Evolutionary conservation across 2,888 invertebrate species (phyloP).

Genomic region (Drosophila gaucha): DNA sequence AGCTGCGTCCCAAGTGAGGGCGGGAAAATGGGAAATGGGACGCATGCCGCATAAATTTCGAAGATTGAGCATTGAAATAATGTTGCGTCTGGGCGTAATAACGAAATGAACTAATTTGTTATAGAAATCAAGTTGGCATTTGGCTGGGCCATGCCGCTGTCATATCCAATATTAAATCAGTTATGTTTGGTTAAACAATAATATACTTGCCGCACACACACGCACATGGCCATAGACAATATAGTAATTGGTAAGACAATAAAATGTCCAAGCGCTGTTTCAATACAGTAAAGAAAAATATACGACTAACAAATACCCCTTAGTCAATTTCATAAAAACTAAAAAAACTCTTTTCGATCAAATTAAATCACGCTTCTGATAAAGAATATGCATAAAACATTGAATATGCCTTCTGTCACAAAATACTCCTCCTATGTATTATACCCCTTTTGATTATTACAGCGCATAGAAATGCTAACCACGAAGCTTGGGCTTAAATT

Average conservation of each 20-base stretch:
- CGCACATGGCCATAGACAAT: conserved; percentile 47
- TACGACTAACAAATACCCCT: conserved; percentile 4
- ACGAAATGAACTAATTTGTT: conserved; percentile 68
- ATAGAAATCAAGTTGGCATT: conserved; percentile 66
- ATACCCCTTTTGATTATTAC: neutral
- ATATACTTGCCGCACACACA: conserved; percentile 24
- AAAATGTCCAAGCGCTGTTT: conserved; percentile 52
- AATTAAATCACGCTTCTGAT: too few relatives aligned
- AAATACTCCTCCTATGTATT: neutral
- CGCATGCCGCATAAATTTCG: conserved; percentile 43
- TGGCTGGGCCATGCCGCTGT: conserved; percentile 39
- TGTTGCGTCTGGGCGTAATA: conserved; percentile 49
- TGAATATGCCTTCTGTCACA: neutral
- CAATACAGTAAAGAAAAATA: conserved; percentile 55
- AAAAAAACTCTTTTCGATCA: too few relatives aligned
- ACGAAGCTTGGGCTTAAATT: conserved; percentile 15
- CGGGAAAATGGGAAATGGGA: conserved; percentile 13
- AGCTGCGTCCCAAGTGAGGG: conserved; percentile 12
- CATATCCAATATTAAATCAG: conserved; percentile 68
- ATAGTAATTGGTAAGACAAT: conserved; percentile 65
- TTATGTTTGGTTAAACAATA: conserved; percentile 60
- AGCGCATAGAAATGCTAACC: conserved; percentile 20
- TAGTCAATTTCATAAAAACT: neutral
- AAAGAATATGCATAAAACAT: too few relatives aligned
- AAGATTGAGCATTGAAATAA: conserved; percentile 44